Base-by-base conservation (phyloP, 64 coral and sea anemone genomes). In the Anthopleura sola region DNA sequence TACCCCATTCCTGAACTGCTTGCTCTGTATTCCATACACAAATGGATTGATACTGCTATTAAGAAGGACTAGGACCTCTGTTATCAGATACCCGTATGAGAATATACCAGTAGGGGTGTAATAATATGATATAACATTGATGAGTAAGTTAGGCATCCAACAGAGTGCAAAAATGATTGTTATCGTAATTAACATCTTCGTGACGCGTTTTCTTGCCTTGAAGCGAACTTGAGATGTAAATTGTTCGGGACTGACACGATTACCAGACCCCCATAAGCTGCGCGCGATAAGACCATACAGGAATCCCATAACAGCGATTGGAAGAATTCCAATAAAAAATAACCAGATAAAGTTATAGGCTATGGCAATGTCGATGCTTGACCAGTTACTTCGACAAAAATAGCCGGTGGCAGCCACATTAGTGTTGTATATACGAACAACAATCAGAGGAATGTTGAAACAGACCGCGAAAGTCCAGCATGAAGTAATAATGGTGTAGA, bases 11-110 rank as follows among this genome's bases (percentile, higher is more conserved):
- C 78, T 54, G 36, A 88, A 88, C 75, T 88, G 75, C 36, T 88
- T 55, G 34, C 86, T 88, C 33, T 88, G 86, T 26, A 88, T 58
- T 24, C n/a, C 38, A 17, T 88, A 88, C 13, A 88, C 86, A 81
- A 88, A 88, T 2, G 86, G 86, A 51, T 88, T 88, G 3, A 88
- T 88, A 74, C 76, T 88, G 51, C 75, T 81, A n/a, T 88, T 88
- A 1, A 88, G 20, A 39, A 88, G 57, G 3, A 88, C 86, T 26
- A 88, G 56, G n/a, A 88, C 20, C 16, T 88, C 86, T 37, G 86
- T 60, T 57, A 88, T 58, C 55, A 82, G 78, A 82, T 88, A 88
- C 36, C 86, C 86, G 13, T 81, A 81, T 6, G 86, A 88, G 16
- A 20, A 21, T 54, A 88, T 32, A 13, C 12, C 31, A 31, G 49